A percentile compares a stretch with the other conserved stretches of the same genome.
phyloP scores from a whole-genome alignment of 2,888 invertebrate genomes.

The Oegoconia quadripuncta region DNA sequence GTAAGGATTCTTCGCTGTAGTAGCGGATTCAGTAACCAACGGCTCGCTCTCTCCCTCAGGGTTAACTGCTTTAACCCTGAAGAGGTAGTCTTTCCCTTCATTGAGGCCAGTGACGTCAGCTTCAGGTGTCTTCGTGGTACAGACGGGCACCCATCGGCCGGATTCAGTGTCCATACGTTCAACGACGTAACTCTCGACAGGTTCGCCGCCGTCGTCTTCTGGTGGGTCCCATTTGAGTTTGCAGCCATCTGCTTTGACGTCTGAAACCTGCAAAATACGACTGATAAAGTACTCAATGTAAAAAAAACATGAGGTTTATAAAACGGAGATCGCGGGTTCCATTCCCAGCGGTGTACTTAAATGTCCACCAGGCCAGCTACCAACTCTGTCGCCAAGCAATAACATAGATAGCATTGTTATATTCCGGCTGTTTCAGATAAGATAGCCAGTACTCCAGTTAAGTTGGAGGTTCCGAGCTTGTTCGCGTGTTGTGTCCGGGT shows the following conservation, averaged over 20 bases:
- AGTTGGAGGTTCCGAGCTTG: too few relatives aligned
- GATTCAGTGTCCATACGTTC: conserved; percentile 97
- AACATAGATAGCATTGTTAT: too few relatives aligned
- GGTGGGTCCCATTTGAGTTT: conserved; percentile 97
- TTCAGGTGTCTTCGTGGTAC: conserved; percentile 84
- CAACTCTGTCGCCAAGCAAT: too few relatives aligned
- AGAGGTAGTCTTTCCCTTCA: conserved; percentile 98
- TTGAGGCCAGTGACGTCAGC: conserved; percentile 93
- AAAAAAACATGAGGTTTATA: too few relatives aligned
- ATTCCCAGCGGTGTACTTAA: too few relatives aligned
- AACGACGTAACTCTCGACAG: conserved; percentile 95
- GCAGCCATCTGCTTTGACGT: conserved; percentile 95
- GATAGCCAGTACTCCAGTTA: too few relatives aligned
- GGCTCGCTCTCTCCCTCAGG: conserved; percentile 98
- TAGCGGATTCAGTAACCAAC: conserved; percentile 93
- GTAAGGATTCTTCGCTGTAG: conserved; percentile 98
- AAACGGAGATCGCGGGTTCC: too few relatives aligned
- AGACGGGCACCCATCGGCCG: conserved; percentile 95
- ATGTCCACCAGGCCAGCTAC: too few relatives aligned
- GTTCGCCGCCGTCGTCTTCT: conserved; percentile 97
- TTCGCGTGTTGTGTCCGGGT: too few relatives aligned
- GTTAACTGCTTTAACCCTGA: conserved; percentile 98
- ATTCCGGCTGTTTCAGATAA: too few relatives aligned
- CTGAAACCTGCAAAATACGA: conserved; percentile 73
- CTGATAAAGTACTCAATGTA: neutral